Evolutionary conservation across 2,113 vertebrate species (phyloP), one percentile per base, ranked within the genome.

Genomic region (Solea senegalensis): DNA sequence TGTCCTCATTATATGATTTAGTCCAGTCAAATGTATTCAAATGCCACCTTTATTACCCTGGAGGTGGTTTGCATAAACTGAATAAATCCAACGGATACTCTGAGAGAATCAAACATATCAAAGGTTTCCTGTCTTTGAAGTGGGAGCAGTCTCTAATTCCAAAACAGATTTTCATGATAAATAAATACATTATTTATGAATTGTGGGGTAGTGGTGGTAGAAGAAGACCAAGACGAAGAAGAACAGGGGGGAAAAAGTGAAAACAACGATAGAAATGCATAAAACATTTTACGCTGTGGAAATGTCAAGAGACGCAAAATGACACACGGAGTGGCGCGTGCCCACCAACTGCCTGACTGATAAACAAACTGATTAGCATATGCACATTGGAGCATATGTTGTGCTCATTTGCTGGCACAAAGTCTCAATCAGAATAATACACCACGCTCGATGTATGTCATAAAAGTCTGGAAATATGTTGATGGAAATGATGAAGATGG

Each of bases 161-260:
- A 90, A 94, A 94, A 93, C 92, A 93, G 92, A 94, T 94, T 94
- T 93, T 90, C 89, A 85, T 91, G 94, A 94, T 94, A 94, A 94
- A 93, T 94, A 94, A 91, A 94, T 94, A 75, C 92, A 94, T 94
- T 90, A 94, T 94, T 94, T 93, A 94, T 94, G 92, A 93, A 91
- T 87, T 84, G 79, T 70, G 84, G 86, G 67, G 48, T 74, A 73
- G 84, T 85, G 83, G 53, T 73, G 79, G 76, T 75, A 76, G 74
- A 75, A 85, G 84, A 88, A 62, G 78, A 87, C 72, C 84, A 84
- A 81, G 72, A 83, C 64, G 21, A 75, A 82, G 68, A 86, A 81
- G 72, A 86, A 88, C 76, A 82, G 79, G 72, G 53, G 43, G 12
- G n/a, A 8, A 10, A 83, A 86, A 13, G 86, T 60, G 72, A 86